Conservation (phyloP, 2,797 vertebrate genomes). For the Gephyroberyx darwinii region DNA sequence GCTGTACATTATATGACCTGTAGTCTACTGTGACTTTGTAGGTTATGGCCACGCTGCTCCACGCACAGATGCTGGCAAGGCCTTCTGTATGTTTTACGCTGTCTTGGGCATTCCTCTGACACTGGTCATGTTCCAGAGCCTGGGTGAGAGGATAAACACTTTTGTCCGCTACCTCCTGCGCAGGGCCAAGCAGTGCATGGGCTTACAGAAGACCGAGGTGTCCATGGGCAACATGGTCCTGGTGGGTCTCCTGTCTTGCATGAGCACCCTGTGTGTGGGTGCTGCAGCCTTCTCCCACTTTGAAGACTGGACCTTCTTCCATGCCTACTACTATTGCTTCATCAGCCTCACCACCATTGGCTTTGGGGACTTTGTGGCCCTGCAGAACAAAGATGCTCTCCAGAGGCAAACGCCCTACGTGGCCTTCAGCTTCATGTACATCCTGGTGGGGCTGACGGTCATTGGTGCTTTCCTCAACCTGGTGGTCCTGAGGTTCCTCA, state of each 20-base stretch:
- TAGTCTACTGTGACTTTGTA: constrained; percentile 61
- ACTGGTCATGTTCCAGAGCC: constrained; percentile 92
- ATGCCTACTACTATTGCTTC: constrained; percentile 92
- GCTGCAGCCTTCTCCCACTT: constrained; percentile 89
- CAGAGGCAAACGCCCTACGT: constrained; percentile 86
- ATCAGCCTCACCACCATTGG: constrained; percentile 92
- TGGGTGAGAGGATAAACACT: constrained; percentile 91
- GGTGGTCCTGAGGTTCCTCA: constrained; percentile 90
- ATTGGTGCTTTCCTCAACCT: constrained; percentile 91
- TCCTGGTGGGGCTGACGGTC: constrained; percentile 88
- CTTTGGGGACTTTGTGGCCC: constrained; percentile 92
- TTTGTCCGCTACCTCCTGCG: constrained; percentile 84
- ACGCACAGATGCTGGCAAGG: constrained; percentile 87
- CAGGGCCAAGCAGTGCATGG: constrained; percentile 85
- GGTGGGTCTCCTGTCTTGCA: constrained; percentile 88
- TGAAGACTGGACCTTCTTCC: constrained; percentile 92
- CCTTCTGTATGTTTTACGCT: constrained; percentile 93
- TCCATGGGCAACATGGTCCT: constrained; percentile 92
- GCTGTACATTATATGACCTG: constrained; percentile 31
- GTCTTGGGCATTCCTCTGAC: constrained; percentile 91
- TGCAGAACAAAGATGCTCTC: constrained; percentile 87
- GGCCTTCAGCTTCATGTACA: constrained; percentile 92
- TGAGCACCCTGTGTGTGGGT: constrained; percentile 85
- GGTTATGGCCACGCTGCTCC: constrained; percentile 90
- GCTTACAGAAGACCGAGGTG: constrained; percentile 83